Evolutionary conservation across 2,113 vertebrate species (phyloP).

Genomic region (Nibea albiflora): DNA sequence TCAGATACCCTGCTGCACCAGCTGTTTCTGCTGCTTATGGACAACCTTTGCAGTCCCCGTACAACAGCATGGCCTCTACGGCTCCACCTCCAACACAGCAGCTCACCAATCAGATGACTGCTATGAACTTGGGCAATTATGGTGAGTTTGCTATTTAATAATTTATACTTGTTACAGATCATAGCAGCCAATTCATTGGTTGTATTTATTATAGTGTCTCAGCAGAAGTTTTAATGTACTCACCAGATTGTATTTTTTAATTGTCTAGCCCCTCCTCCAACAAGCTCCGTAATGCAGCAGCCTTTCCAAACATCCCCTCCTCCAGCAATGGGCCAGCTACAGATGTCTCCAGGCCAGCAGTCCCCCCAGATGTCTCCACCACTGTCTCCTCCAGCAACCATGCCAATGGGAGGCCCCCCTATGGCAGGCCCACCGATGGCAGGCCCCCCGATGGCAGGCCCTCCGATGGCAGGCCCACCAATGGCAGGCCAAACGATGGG

Average conservation of each 20-base stretch:
- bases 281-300: conserved; percentile 67
- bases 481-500: neutral
- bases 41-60: conserved; percentile 76
- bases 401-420: conserved; percentile 75
- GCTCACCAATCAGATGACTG: conserved; percentile 88
- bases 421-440: conserved; percentile 46
- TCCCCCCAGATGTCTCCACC: conserved; percentile 75
- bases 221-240: neutral
- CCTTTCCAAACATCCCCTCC: conserved; percentile 78
- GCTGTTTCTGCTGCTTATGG: conserved; percentile 73
- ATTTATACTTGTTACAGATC: neutral
- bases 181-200: neutral
- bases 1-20: conserved; percentile 74
- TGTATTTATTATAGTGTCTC: neutral
- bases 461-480: conserved; percentile 24
- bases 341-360: conserved; percentile 80
- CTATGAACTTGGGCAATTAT: conserved; percentile 90
- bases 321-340: conserved; percentile 70
- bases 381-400: conserved; percentile 75
- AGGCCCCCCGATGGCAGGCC: conserved; percentile 32
- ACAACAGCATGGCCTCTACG: conserved; percentile 76
- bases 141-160: conserved; percentile 78
- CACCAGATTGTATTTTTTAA: neutral
- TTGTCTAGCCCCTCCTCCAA: conserved; percentile 74
- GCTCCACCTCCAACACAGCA: conserved; percentile 83